Base-by-base conservation (phyloP, 2,113 vertebrate genomes). In the Zapornia atra region DNA sequence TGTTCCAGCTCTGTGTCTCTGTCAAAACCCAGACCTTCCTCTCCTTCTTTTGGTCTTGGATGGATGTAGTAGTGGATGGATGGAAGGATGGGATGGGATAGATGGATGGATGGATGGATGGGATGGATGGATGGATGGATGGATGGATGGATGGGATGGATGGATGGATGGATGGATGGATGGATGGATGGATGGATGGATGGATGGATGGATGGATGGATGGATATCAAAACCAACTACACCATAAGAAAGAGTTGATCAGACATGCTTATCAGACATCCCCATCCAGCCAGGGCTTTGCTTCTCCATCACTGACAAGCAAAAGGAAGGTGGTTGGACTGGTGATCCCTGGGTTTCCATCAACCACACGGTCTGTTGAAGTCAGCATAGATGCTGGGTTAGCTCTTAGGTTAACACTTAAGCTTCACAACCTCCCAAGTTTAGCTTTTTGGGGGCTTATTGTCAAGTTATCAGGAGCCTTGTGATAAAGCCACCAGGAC, bases 311-410 rank as follows among this genome's bases (percentile, higher is more conserved):
- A 9, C 56, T 8, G 34, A 8, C 15, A 12, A 24, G 26, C 1
- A 0, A 59, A 65, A 54, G 24, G 53, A 59, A 22, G 17, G 31
- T 20, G 20, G 12, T 60, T 16, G 19, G 29, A 22, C 46, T 3
- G 21, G 15, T 0, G 4, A 33, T 10, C 2, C 1, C 12, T 31
- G 36, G 6, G 11, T 69, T 56, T 25, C 81, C 71, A 22, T 51
- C 75, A n/a, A 6, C 34, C 16, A 1, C 31, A 6, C 2, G 60
- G 12, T 21, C 60, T 8, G 0, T 25, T 34, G 12, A 24, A 34
- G 20, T 1, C 5, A 10, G 12, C 0, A 0, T 46, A 40, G 54
- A 21, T 3, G 20, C 48, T 22, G 24, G 15, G 19, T 28, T 14
- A 8, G 15, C 54, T 64, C 34, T 31, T 22, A 12, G 15, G 20